Base-by-base conservation (phyloP, 2,888 invertebrate species). In the Allacma fusca region DNA sequence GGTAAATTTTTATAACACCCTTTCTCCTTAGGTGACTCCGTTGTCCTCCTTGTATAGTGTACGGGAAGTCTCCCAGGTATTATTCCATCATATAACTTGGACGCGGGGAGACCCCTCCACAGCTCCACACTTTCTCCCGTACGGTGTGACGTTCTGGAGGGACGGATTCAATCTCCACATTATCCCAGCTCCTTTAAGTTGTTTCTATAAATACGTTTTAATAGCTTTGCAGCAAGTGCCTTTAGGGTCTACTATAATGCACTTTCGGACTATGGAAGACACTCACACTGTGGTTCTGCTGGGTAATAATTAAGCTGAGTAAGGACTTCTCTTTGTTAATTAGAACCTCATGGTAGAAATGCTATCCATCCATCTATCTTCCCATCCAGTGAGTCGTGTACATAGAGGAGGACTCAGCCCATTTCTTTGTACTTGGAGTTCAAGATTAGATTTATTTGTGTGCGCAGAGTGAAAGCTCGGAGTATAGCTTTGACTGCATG, bases 241-340 rank as follows among this genome's bases (percentile, higher is more conserved):
- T 50, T 50, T 5, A 50, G 50, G 50, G 2, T n/a, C 16, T 19
- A 50, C 50, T 1, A 50, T 5, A 50, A 50, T 12, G 19, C 9
- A 16, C 9, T 50, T 12, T 5, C 5, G 16, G 50, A 50, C 7
- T 1, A 50, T 16, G 19, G 19, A n/a, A n/a, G n/a, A 19, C 50
- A 50, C 50, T 50, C 50, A 16, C 50, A 50, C 50, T n/a, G 50
- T 50, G 50, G 50, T 50, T 50, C 16, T 5, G 50, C n/a, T 19
- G n/a, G n/a, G 19, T 50, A 50, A n/a, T 50, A 50, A 50, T 50
- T 50, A 50, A 50, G 50, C 50, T n/a, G 50, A 50, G 50, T 50
- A 50, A 50, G 50, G 50, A 50, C 50, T 50, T 40, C n/a, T 40
- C 40, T 40, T 50, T 5, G 50, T 50, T 50, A 50, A 50, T 50